Evolutionary conservation across 2,113 vertebrate genomes (phyloP).

Genomic region (Ictalurus punctatus): DNA sequence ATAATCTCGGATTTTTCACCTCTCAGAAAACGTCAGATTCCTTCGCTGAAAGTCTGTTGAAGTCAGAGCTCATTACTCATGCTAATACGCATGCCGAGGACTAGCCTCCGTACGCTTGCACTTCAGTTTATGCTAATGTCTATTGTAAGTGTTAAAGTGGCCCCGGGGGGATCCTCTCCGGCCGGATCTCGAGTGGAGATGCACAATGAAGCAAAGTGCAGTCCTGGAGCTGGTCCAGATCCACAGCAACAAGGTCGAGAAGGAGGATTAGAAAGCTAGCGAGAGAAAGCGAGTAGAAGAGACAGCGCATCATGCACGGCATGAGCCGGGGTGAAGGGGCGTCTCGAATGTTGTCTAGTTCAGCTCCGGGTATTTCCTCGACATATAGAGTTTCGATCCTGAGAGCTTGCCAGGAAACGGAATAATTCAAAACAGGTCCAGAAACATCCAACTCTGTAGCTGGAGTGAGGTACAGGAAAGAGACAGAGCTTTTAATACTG

Average conservation of each 20-base stretch:
- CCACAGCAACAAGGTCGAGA: background rate
- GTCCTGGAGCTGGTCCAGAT: slow-evolving; percentile 49
- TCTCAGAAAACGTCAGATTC: background rate
- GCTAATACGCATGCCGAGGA: slow-evolving; percentile 23
- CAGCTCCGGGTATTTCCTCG: slow-evolving; percentile 54
- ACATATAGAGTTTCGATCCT: slow-evolving; percentile 63
- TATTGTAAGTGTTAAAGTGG: slow-evolving; percentile 42
- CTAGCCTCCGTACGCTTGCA: slow-evolving; percentile 18
- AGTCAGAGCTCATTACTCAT: slow-evolving; percentile 33
- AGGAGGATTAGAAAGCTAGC: slow-evolving; percentile 42
- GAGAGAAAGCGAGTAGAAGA: slow-evolving; percentile 40
- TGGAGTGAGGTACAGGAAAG: background rate
- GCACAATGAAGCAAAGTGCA: slow-evolving; percentile 39
- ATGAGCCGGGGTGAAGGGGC: slow-evolving; percentile 45
- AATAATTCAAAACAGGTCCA: slow-evolving; percentile 71
- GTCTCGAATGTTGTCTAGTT: slow-evolving; percentile 55
- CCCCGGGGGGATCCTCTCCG: slow-evolving; percentile 32
- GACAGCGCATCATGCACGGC: slow-evolving; percentile 33
- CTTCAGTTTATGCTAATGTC: slow-evolving; percentile 53
- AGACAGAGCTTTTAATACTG: background rate
- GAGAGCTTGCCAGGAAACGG: slow-evolving; percentile 65
- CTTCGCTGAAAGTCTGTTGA: slow-evolving; percentile 4
- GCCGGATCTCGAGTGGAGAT: background rate
- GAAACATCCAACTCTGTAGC: background rate
- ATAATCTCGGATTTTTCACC: background rate